phyloP scores from a whole-genome alignment of 2,888 invertebrate species.

The Folsomia manolachei region DNA sequence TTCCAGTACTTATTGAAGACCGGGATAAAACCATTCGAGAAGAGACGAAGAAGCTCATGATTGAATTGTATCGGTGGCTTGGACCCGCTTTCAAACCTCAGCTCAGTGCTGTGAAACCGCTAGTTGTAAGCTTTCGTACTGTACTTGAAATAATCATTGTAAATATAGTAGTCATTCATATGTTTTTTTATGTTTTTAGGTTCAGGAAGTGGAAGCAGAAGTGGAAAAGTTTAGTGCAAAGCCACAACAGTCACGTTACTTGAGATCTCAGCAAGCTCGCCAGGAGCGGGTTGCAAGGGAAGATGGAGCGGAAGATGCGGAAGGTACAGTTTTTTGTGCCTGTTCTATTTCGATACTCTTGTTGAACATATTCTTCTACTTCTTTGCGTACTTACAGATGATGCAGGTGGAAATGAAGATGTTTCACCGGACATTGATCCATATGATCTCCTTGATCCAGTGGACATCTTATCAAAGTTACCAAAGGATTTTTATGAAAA shows the following conservation, averaged over 20 bases:
- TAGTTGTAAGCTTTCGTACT: constrained; percentile 60
- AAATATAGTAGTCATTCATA: background rate
- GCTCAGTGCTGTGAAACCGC: constrained; percentile 79
- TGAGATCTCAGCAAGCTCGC: constrained; percentile 78
- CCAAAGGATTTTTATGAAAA: constrained; percentile 96
- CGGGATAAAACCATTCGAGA: constrained; percentile 88
- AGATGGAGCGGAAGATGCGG: constrained; percentile 55
- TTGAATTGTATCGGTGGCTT: constrained; percentile 92
- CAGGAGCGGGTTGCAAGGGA: constrained; percentile 60
- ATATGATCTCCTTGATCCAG: constrained; percentile 84
- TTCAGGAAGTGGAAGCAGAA: constrained; percentile 83
- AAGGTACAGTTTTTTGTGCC: constrained; percentile 51
- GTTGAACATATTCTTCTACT: background rate
- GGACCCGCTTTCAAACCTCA: constrained; percentile 79
- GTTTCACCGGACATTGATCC: constrained; percentile 72
- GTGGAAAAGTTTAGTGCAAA: constrained; percentile 72
- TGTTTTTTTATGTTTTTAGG: constrained; percentile 53
- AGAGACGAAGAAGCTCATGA: constrained; percentile 83
- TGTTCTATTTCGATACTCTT: background rate
- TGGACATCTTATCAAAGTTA: constrained; percentile 86
- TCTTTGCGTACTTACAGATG: constrained; percentile 19
- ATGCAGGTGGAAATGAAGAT: constrained; percentile 55
- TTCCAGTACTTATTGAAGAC: constrained; percentile 79
- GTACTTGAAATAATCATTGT: constrained; percentile 4
- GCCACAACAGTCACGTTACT: constrained; percentile 69